phyloP scores from a whole-genome alignment of 2,797 vertebrate species.

The Rhabdomys pumilio region DNA sequence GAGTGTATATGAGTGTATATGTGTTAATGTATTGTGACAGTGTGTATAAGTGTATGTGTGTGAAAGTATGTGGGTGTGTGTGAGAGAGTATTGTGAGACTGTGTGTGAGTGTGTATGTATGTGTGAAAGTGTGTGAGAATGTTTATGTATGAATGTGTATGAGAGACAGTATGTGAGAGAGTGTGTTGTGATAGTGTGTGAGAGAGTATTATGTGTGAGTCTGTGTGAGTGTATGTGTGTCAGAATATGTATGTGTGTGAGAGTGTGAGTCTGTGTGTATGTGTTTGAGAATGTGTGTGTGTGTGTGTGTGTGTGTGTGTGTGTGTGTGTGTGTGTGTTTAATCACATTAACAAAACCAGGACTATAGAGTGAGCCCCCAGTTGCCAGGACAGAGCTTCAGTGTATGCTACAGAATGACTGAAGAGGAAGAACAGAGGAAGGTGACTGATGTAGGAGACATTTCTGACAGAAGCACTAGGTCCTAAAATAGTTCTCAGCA shows the following conservation, averaged over 20 bases:
- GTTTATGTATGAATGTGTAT: background rate
- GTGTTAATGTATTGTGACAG: too few species aligned
- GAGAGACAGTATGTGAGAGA: too few species aligned
- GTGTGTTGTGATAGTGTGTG: background rate
- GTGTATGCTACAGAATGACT: background rate
- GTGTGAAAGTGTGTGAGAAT: background rate
- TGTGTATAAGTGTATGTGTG: too few species aligned
- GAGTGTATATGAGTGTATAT: too few species aligned
- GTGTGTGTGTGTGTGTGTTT: background rate
- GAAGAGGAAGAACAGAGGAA: background rate
- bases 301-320: background rate
- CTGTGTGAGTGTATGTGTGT: background rate
- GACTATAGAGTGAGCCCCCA: constrained; percentile 14
- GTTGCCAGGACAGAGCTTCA: constrained; percentile 15
- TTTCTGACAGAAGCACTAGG: constrained; percentile 64
- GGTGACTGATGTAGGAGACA: constrained; percentile 45
- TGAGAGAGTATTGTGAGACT: too few species aligned
- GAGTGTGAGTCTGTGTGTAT: background rate
- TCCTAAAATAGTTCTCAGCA: constrained; percentile 72
- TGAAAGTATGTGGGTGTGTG: background rate
- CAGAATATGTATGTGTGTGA: background rate
- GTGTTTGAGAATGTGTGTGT: background rate
- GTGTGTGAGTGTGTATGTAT: too few species aligned
- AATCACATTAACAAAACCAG: background rate
- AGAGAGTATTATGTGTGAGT: too few species aligned